Percentiles rank a stretch among this genome's conserved stretches.
Evolutionary conservation across 2,888 invertebrate genomes (phyloP).

Genomic region (Agrochola macilenta): DNA sequence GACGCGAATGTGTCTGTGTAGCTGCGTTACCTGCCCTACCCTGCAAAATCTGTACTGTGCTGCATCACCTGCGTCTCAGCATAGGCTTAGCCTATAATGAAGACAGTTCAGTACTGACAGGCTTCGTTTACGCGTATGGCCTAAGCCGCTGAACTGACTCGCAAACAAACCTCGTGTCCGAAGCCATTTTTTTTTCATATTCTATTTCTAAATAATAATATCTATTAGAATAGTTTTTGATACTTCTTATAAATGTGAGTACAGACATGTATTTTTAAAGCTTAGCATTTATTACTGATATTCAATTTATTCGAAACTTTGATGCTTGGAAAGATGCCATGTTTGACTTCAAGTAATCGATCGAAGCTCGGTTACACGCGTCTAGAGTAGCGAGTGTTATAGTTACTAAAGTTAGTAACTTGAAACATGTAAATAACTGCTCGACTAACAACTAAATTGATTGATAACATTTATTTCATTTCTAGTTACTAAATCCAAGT

Average conservation of each 20-base stretch:
- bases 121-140: neutral
- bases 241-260: conserved; percentile 1
- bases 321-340: neutral
- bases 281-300: conserved; percentile 37
- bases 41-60: no score
- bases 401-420: neutral
- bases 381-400: neutral
- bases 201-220: conserved; percentile 4
- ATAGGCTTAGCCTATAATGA: neutral
- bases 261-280: conserved; percentile 7
- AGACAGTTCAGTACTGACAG: neutral
- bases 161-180: neutral
- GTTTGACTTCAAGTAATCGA: conserved; percentile 1
- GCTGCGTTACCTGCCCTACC: no score
- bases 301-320: conserved; percentile 3
- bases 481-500: conserved; percentile 26
- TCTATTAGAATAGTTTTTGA: conserved; percentile 21
- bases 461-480: neutral
- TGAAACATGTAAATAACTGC: neutral
- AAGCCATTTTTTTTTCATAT: neutral
- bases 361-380: neutral
- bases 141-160: neutral
- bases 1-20: no score
- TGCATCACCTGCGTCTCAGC: no score
- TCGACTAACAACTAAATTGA: neutral